These are phyloP conservation scores for Drosophila nebulosa DNA, from an alignment of 1,140 invertebrate species.

Conservation along the genomic window DNA sequence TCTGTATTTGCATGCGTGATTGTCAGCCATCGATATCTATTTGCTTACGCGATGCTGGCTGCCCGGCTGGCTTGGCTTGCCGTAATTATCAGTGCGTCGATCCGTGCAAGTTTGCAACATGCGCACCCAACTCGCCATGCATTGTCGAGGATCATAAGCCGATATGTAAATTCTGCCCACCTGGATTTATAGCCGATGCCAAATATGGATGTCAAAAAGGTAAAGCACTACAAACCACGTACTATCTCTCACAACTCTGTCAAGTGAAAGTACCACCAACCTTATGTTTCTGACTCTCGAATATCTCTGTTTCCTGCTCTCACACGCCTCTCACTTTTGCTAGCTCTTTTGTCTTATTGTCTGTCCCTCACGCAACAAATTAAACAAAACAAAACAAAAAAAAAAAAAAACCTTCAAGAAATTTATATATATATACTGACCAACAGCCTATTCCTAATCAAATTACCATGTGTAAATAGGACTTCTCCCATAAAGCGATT, in stretches of 20 bases:
- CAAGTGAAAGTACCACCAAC: constrained; percentile 57
- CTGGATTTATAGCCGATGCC: constrained; percentile 92
- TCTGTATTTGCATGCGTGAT: constrained; percentile 92
- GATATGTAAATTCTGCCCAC: constrained; percentile 96
- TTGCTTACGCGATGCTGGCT: constrained; percentile 93
- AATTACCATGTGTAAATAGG: constrained; percentile 47
- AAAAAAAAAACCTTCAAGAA: constrained; percentile 17
- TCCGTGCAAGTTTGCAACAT: constrained; percentile 90
- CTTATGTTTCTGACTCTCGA: constrained; percentile 67
- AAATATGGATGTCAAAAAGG: constrained; percentile 97
- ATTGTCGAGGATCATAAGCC: constrained; percentile 95
- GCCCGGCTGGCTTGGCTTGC: constrained; percentile 91
- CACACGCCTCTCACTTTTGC: constrained; percentile 72
- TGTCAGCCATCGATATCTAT: constrained; percentile 92
- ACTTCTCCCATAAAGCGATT: constrained; percentile 15
- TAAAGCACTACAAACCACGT: constrained; percentile 82
- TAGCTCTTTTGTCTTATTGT: constrained; percentile 62
- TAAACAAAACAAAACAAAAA: not conserved
- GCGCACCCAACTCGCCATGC: constrained; percentile 91
- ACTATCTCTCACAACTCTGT: constrained; percentile 67
- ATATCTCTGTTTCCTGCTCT: constrained; percentile 71
- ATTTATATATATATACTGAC: constrained; percentile 33
- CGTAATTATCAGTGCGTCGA: constrained; percentile 94
- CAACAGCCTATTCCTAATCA: constrained; percentile 14
- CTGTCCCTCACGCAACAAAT: constrained; percentile 49